Conservation (phyloP, 2,113 vertebrate genomes). For the Stictonetta naevosa region DNA sequence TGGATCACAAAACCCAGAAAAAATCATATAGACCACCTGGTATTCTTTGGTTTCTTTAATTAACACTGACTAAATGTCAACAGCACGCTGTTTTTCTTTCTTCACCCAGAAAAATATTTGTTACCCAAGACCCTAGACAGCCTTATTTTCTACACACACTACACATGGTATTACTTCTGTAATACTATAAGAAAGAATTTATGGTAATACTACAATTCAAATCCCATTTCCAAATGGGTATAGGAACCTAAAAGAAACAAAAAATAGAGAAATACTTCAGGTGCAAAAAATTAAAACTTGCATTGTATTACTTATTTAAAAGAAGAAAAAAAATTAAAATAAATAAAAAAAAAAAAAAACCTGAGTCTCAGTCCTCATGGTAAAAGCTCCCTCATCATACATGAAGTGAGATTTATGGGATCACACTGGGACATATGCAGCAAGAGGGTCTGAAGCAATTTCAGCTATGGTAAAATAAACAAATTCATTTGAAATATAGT, state of each 20-base stretch:
- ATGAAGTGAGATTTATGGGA: background rate
- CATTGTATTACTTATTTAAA: background rate
- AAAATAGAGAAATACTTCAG: background rate
- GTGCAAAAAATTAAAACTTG: background rate
- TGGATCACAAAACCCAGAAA: background rate
- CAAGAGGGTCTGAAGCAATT: background rate
- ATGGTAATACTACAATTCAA: background rate
- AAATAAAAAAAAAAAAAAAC: background rate
- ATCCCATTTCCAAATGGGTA: background rate
- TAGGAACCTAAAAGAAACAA: background rate
- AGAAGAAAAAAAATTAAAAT: too few relatives aligned
- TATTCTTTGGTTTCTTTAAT: background rate
- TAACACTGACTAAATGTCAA: background rate
- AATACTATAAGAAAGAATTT: background rate
- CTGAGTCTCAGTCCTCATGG: background rate
- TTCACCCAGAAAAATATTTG: background rate
- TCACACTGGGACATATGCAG: background rate
- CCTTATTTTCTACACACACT: rapidly evolving
- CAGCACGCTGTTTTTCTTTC: background rate
- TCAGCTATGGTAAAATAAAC: background rate
- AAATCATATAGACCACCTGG: background rate
- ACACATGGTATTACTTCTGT: background rate
- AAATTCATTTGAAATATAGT: background rate
- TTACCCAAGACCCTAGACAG: background rate
- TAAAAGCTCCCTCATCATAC: background rate